phyloP scores from a whole-genome alignment of 2,888 invertebrate species.

The Glyphotaelius pellucidus region DNA sequence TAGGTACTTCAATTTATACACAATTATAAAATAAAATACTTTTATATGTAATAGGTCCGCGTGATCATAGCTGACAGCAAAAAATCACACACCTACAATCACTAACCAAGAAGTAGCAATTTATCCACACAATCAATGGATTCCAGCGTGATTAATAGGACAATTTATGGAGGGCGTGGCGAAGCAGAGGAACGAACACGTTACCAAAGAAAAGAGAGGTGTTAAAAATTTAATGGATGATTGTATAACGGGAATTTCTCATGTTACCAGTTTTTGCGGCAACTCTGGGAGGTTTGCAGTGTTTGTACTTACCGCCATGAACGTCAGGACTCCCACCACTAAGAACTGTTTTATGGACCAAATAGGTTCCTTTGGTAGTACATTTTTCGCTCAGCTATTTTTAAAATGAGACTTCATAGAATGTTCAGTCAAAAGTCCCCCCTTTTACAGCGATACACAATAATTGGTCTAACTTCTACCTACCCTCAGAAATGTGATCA shows the following conservation, averaged over 20 bases:
- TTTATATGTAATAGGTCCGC: not conserved
- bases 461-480: not conserved
- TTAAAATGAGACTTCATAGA: too few relatives aligned
- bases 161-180: not conserved
- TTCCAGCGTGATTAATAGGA: conserved; percentile 29
- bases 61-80: not conserved
- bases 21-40: too few relatives aligned
- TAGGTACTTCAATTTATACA: too few relatives aligned
- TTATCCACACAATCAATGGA: not conserved
- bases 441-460: not conserved
- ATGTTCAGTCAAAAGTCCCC: not conserved
- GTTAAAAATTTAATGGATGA: not conserved
- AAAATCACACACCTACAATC: not conserved
- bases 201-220: not conserved
- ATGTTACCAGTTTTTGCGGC: not conserved
- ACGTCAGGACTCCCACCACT: too few relatives aligned
- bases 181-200: not conserved
- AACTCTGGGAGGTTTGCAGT: not conserved
- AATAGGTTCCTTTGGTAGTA: too few relatives aligned
- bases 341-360: too few relatives aligned
- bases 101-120: not conserved
- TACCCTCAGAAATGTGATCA: too few relatives aligned
- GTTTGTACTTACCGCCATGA: not conserved
- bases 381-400: too few relatives aligned
- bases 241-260: not conserved